Conservation (phyloP, 1,140 invertebrate species). For the Argopecten irradians region DNA sequence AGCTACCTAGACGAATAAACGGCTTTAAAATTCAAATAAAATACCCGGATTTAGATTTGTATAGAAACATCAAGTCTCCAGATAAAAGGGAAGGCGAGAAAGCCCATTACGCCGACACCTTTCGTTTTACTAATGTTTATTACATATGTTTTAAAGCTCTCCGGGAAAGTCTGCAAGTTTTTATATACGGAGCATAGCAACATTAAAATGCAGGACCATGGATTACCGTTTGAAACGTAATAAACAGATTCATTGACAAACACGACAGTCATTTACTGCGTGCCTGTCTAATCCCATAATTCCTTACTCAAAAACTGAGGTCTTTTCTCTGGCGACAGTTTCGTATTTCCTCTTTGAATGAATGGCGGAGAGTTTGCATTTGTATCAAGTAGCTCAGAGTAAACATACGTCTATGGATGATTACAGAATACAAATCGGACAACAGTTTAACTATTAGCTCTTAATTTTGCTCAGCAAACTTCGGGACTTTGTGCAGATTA, state of each 20-base stretch:
- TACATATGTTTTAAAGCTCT: neutral
- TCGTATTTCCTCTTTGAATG: constrained; percentile 8
- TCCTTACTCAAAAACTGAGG: neutral
- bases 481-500: neutral
- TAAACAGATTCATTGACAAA: neutral
- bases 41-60: neutral
- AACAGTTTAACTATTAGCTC: neutral
- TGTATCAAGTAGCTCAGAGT: neutral
- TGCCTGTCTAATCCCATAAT: neutral
- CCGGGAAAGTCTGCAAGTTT: neutral
- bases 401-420: neutral
- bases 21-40: constrained; percentile 12
- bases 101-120: neutral
- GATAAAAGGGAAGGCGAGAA: neutral
- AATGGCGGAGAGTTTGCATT: neutral
- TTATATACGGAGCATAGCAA: neutral
- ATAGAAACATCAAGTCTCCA: neutral
- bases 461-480: neutral
- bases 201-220: constrained; percentile 17
- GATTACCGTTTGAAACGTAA: neutral
- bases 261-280: neutral
- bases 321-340: constrained; percentile 6
- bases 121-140: constrained; percentile 6
- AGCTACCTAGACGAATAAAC: neutral
- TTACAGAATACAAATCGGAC: neutral